Evolutionary conservation across 2,888 invertebrate genomes (phyloP), one percentile per base, ranked within the genome.

Genomic region (Drosophila algonquin): DNA sequence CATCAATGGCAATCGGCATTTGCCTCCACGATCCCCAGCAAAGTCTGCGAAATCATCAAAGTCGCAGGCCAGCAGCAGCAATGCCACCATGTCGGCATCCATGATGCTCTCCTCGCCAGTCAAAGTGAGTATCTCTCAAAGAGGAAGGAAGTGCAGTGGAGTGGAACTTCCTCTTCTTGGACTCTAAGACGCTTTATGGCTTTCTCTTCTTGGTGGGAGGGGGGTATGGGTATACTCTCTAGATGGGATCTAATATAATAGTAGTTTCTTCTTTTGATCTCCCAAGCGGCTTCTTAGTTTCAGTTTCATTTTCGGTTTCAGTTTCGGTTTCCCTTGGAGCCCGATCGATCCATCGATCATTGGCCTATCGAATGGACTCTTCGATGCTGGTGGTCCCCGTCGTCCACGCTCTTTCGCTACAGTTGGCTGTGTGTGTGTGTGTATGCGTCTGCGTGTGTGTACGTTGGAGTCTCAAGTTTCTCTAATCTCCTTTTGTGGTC

Each of bases 21-120:
- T 90, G 77, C 90, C 90, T 8, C 91, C 90, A 27, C 86, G 90
- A 16, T 90, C 90, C 4, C 90, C 90, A n/a, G 89, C 90, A 57
- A 90, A 90, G 51, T 82, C 89, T 16, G 65, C 71, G 64, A 90
- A 86, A 60, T 84, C 90, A 54, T 55, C 73, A 61, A 81, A 81
- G 47, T 87, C 90, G 32, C 81, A 83, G 58, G 86, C 90, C 48
- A 90, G 88, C 75, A 87, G 85, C 83, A 87, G 83, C 79, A 89
- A 79, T 76, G 79, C 90, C 32, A 90, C 86, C 27, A 79, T 90
- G 82, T 84, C 72, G 16, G 58, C 53, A 4, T 58, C 67, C 44
- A 45, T 54, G 48, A 58, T 57, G 61, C 47, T 30, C 12, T 32
- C 35, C 24, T 73, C 90, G 59, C 88, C 90, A 74, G 63, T 79